Evolutionary conservation across 2,888 invertebrate species (phyloP).

Genomic region (Suillia variegata): DNA sequence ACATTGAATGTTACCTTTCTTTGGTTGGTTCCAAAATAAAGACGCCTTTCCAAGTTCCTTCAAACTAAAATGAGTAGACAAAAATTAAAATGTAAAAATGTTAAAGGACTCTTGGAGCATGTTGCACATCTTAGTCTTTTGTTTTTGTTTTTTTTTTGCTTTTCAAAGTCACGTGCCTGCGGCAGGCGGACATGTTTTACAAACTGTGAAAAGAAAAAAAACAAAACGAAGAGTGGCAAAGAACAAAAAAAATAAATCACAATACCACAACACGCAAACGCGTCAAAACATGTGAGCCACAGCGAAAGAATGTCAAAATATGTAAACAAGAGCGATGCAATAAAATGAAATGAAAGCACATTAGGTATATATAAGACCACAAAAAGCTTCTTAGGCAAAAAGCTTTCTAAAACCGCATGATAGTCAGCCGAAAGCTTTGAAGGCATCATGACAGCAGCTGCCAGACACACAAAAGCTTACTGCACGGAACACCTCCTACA

Average conservation of each 20-base stretch:
- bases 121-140: neutral
- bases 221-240: no score
- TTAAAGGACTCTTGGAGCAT: no score
- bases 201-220: no score
- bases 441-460: neutral
- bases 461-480: neutral
- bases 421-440: neutral
- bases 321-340: no score
- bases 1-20: no score
- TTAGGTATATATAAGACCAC: neutral
- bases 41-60: no score
- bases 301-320: neutral
- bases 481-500: conserved; percentile 1
- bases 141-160: no score
- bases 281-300: neutral
- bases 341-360: neutral
- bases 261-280: neutral
- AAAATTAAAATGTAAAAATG: no score
- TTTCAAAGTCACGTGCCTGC: conserved; percentile 31
- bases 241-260: neutral
- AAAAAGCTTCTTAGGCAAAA: no score
- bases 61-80: no score
- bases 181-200: conserved; percentile 1
- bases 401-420: neutral
- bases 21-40: no score